Evolutionary conservation across 2,888 invertebrate genomes (phyloP).

Genomic region (Andrena praecox): DNA sequence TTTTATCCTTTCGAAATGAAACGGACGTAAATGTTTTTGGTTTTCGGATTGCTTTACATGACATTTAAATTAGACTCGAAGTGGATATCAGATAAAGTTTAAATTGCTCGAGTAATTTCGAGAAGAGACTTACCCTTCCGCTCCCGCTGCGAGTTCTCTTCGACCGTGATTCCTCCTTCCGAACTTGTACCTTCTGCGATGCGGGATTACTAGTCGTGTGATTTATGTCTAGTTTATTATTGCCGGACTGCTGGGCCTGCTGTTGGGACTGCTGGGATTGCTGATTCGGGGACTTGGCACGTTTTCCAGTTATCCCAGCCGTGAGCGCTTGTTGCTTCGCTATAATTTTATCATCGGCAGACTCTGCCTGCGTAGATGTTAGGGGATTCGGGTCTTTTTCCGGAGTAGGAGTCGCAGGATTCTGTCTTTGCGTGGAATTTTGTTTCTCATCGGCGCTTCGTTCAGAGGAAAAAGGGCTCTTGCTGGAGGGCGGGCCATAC

Average conservation of each 20-base stretch:
- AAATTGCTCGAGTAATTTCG: background rate
- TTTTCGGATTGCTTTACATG: too few species aligned
- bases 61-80: background rate
- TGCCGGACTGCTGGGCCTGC: slow-evolving; percentile 70
- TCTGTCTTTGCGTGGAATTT: slow-evolving; percentile 82
- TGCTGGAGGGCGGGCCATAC: slow-evolving; percentile 93
- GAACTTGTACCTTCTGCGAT: slow-evolving; percentile 70
- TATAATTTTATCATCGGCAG: slow-evolving; percentile 89
- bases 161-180: slow-evolving; percentile 79
- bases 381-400: slow-evolving; percentile 82
- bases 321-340: slow-evolving; percentile 89
- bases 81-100: too few species aligned
- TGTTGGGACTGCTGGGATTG: slow-evolving; percentile 65
- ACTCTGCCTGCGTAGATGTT: slow-evolving; percentile 71
- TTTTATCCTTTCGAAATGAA: background rate
- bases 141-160: slow-evolving; percentile 82
- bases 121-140: slow-evolving; percentile 72
- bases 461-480: slow-evolving; percentile 89
- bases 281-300: slow-evolving; percentile 79
- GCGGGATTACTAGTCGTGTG: slow-evolving; percentile 65
- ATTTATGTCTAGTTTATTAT: slow-evolving; percentile 73
- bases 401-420: slow-evolving; percentile 73
- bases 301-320: slow-evolving; percentile 88
- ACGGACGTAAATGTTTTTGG: background rate
- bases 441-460: slow-evolving; percentile 85